A percentile compares a stretch with the other conserved stretches of the same genome.
phyloP scores from a whole-genome alignment of 2,888 invertebrate species.

The Coecobrya sp. region DNA sequence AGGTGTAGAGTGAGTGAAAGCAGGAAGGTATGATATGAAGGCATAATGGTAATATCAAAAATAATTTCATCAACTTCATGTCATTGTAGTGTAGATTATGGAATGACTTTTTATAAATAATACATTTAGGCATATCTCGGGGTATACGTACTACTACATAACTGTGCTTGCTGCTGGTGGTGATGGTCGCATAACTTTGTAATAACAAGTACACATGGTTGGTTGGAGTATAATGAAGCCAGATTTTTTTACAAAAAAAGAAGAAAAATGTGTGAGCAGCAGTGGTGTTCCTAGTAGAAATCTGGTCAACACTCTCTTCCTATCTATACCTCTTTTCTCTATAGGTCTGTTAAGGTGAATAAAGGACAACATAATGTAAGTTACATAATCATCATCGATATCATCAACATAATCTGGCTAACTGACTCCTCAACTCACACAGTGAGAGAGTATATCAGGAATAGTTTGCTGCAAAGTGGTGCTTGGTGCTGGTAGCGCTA shows the following conservation, averaged over 20 bases:
- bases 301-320: constrained; percentile 14
- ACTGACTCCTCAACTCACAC: background rate
- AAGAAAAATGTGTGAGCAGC: background rate
- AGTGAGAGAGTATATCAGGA: background rate
- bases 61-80: constrained; percentile 11
- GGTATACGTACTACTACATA: too few species aligned
- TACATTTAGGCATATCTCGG: background rate
- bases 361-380: constrained; percentile 26
- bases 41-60: constrained; percentile 1
- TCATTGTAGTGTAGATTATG: background rate
- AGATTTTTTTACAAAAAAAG: background rate
- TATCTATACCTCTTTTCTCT: constrained; percentile 23
- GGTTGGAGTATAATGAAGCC: background rate
- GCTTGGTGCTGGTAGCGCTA: background rate
- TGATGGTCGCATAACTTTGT: background rate
- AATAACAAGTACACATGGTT: background rate
- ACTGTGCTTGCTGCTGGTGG: too few species aligned
- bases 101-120: constrained; percentile 8
- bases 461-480: background rate
- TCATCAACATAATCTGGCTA: constrained; percentile 19
- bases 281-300: background rate
- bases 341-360: constrained; percentile 14
- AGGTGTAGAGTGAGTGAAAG: constrained; percentile 54
- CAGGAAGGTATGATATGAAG: constrained; percentile 15
- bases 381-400: background rate